phyloP scores from a whole-genome alignment of 2,113 vertebrate species.

The Mionectes macconnelli region DNA sequence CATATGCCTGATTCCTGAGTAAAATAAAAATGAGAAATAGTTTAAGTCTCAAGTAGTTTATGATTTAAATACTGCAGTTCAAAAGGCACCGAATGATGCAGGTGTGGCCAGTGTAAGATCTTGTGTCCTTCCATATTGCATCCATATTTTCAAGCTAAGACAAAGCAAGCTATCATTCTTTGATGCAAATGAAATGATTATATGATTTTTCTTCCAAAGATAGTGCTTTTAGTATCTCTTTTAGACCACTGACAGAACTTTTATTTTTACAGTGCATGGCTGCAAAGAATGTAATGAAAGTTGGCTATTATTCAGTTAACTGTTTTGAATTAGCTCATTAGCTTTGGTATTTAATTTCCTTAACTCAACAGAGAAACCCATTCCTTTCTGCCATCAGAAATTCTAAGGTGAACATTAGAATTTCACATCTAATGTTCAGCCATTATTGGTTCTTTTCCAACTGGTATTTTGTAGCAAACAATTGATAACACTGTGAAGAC shows the following conservation, averaged over 20 bases:
- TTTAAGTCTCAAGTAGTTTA: neutral
- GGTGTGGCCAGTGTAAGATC: neutral
- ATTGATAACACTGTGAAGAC: neutral
- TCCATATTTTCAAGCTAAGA: neutral
- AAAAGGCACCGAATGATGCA: neutral
- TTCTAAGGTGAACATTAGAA: constrained; percentile 2
- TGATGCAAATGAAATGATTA: neutral
- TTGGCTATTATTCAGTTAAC: neutral
- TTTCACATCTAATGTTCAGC: constrained; percentile 17
- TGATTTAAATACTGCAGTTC: neutral
- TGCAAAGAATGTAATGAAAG: neutral
- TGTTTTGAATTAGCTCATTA: neutral
- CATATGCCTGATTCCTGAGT: neutral
- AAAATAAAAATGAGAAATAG: neutral
- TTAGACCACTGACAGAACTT: neutral
- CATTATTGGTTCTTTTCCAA: neutral
- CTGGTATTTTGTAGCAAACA: constrained; percentile 8
- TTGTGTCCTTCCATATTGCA: neutral
- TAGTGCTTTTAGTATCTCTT: neutral
- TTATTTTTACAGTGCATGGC: neutral
- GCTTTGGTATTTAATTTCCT: neutral
- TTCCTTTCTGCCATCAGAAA: neutral
- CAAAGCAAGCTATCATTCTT: neutral
- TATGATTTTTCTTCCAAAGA: neutral
- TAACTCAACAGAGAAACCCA: neutral